Evolutionary conservation across 2,797 vertebrate genomes (phyloP).

Genomic region (Coregonus suidteri): DNA sequence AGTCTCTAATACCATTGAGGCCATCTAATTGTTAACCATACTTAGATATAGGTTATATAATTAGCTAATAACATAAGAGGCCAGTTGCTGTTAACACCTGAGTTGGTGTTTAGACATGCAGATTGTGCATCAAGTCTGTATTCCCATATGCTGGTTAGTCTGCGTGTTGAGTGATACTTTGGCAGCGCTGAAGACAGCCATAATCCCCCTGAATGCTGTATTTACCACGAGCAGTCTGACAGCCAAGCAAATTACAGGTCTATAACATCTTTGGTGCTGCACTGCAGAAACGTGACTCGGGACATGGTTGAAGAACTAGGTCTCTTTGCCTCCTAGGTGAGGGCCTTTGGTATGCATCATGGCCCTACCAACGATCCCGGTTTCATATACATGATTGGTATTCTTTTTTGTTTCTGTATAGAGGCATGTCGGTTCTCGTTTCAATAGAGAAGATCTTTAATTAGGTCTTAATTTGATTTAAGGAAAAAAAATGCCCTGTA

Average conservation of each 20-base stretch:
- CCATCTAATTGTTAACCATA: background rate
- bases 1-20: background rate
- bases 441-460: slow-evolving; percentile 65
- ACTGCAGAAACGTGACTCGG: slow-evolving; percentile 49
- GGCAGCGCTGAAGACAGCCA: slow-evolving; percentile 55
- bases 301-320: slow-evolving; percentile 34
- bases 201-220: slow-evolving; percentile 74
- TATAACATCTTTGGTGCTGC: slow-evolving; percentile 63
- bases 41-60: background rate
- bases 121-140: slow-evolving; percentile 50
- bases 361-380: slow-evolving; percentile 39
- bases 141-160: slow-evolving; percentile 56
- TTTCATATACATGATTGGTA: slow-evolving; percentile 44
- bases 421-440: slow-evolving; percentile 50
- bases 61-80: background rate
- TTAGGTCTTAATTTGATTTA: slow-evolving; percentile 55
- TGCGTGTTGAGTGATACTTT: slow-evolving; percentile 59
- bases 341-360: slow-evolving; percentile 65
- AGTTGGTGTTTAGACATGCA: slow-evolving; percentile 35
- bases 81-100: background rate
- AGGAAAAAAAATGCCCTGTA: slow-evolving; percentile 32
- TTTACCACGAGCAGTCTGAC: slow-evolving; percentile 72
- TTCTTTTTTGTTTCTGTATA: slow-evolving; percentile 21
- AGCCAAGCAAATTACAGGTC: slow-evolving; percentile 72
- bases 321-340: slow-evolving; percentile 49